Evolutionary conservation across 92 coral and sea anemone species (phyloP).

Genomic region (Siderastrea radians): DNA sequence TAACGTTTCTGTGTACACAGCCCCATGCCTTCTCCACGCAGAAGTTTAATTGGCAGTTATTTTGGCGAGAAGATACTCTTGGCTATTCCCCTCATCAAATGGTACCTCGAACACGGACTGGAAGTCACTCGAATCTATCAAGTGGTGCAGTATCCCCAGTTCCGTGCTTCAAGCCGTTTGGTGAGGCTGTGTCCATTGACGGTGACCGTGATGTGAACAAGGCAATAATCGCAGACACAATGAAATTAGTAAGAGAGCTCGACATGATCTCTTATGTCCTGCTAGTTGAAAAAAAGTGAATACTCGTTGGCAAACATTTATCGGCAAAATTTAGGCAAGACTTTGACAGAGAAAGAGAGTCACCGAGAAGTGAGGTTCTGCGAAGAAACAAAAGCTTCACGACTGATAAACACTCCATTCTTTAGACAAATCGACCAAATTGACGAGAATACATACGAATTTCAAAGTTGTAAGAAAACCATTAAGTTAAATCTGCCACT

Average conservation of each 20-base stretch:
- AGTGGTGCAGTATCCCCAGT: too few relatives aligned
- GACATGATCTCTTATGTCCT: background rate
- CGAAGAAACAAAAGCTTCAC: conserved; percentile 21
- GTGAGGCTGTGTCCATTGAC: too few relatives aligned
- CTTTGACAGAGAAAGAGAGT: conserved; percentile 36
- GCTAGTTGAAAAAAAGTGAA: too few relatives aligned
- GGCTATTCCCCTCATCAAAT: too few relatives aligned
- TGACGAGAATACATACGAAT: conserved; percentile 41
- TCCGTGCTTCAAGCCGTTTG: too few relatives aligned
- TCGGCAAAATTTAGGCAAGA: conserved; percentile 20
- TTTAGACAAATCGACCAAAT: conserved; percentile 40
- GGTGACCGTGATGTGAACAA: background rate
- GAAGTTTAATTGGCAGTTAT: too few relatives aligned
- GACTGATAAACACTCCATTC: conserved; percentile 46
- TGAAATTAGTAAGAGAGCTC: conserved; percentile 22
- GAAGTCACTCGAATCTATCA: too few relatives aligned
- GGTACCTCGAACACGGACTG: too few relatives aligned
- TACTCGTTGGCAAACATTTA: too few relatives aligned
- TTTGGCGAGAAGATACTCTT: too few relatives aligned
- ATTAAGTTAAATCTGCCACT: too few relatives aligned
- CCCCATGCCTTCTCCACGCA: too few relatives aligned
- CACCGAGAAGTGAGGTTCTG: conserved; percentile 58
- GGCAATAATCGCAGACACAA: background rate
- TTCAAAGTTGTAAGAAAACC: conserved; percentile 12
- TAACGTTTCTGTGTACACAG: conserved; percentile 43